Evolutionary conservation across 2,888 invertebrate genomes (phyloP), one percentile per base, ranked within the genome.

Genomic region (Azorinus chamasolen): DNA sequence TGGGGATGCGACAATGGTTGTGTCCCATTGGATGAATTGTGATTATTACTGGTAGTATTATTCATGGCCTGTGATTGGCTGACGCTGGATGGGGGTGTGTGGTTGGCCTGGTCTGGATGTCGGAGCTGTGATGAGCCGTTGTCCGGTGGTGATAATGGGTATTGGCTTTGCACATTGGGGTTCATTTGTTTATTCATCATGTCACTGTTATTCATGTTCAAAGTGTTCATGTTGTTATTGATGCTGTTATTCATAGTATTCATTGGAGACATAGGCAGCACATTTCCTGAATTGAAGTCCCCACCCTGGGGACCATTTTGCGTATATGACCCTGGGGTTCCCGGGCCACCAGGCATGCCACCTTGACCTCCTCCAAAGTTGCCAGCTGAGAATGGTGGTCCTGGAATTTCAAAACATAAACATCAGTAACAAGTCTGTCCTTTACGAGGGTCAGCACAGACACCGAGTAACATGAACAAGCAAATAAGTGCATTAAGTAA

Each of bases 11-110:
- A 79, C 72, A 87, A 76, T 24, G 83, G 84, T 72, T 83, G 87
- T 64, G 81, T 84, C 73, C 87, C 87, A 76, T 87, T 87, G 71
- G 75, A 62, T 77, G 74, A 72, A 59, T 65, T 79, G 77, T 73
- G 79, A 73, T 71, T 75, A 69, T 46, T 64, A 5, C 18, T 57
- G 22, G 12, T 43, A 22, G 22, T 39, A 16, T 32, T 50, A 18
- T 27, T 46, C 18, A 14, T 27, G 14, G 27, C 48, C 43, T 74
- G 74, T 55, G 76, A 76, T 81, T 87, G 86, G 84, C 85, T 83
- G 81, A 84, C 85, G 86, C 82, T 85, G 79, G 86, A 74, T 71
- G 85, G 72, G 59, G 84, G 79, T 63, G 78, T 73, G 66, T 83
- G 84, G 77, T 84, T 83, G 59, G 71, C 79, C 69, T 73, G 76